Conservation (phyloP, 2,888 invertebrate species). For the Acanthopleura granulata region DNA sequence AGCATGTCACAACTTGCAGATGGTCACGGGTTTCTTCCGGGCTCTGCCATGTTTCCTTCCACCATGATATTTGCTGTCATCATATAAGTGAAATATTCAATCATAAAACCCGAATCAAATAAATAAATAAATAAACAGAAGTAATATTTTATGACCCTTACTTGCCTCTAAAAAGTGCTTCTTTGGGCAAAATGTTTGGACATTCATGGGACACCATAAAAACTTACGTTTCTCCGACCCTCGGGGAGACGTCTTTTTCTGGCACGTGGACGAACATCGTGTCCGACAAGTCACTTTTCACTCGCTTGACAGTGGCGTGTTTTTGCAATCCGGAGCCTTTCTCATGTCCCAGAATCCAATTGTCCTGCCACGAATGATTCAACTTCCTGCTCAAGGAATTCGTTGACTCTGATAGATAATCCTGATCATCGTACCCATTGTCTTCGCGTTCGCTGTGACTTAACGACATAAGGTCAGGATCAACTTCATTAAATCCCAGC, state of each 20-base stretch:
- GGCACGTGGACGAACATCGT: slow-evolving; percentile 14
- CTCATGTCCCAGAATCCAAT: slow-evolving; percentile 46
- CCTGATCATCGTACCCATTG: background rate
- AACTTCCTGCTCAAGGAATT: background rate
- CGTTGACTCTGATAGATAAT: background rate
- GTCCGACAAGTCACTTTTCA: slow-evolving; percentile 14
- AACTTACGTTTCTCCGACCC: slow-evolving; percentile 52
- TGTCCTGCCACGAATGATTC: slow-evolving; percentile 39
- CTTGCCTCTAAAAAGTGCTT: no score
- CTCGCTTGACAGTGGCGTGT: background rate
- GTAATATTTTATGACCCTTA: no score
- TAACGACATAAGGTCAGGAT: slow-evolving; percentile 58
- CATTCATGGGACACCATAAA: no score
- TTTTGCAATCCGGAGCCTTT: background rate
- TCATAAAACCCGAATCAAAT: no score
- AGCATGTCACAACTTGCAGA: no score
- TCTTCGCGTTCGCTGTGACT: slow-evolving; percentile 25
- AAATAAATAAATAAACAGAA: no score
- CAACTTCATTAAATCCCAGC: slow-evolving; percentile 44
- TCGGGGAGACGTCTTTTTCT: slow-evolving; percentile 37
- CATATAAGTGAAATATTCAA: no score
- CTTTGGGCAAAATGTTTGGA: no score
- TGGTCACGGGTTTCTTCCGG: no score
- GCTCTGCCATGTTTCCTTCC: no score
- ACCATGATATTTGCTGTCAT: no score